phyloP scores from a whole-genome alignment of 2,888 invertebrate species.

The Osmoderma eremita region DNA sequence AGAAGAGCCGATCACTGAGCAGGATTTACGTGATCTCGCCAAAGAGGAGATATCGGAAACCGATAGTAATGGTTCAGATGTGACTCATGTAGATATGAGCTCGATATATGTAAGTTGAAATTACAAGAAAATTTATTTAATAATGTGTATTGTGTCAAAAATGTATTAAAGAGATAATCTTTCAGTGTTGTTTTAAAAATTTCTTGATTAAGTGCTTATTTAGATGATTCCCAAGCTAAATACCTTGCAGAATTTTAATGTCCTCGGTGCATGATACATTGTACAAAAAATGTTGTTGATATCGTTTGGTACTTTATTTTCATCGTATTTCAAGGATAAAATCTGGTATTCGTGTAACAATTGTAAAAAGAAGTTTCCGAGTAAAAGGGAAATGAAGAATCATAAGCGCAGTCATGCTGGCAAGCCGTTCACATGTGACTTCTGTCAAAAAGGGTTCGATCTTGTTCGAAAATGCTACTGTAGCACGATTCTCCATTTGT shows the following conservation, averaged over 20 bases:
- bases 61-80: constrained; percentile 37
- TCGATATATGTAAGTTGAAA: constrained; percentile 2
- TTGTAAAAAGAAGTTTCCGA: constrained; percentile 43
- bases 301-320: too few species aligned
- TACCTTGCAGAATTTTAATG: too few species aligned
- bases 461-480: not conserved
- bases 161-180: too few species aligned
- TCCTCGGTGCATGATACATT: too few species aligned
- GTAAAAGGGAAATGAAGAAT: constrained; percentile 45
- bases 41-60: constrained; percentile 36
- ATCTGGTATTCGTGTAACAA: constrained; percentile 39
- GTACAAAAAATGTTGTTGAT: too few species aligned
- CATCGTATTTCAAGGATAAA: not conserved
- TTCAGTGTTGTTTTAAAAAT: too few species aligned
- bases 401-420: constrained; percentile 46
- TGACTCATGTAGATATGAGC: constrained; percentile 2
- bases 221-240: too few species aligned
- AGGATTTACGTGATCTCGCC: not conserved
- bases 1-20: constrained; percentile 30
- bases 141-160: too few species aligned
- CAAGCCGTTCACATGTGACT: constrained; percentile 48
- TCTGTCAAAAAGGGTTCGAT: constrained; percentile 47
- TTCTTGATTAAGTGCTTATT: too few species aligned
- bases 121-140: too few species aligned
- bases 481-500: constrained; percentile 24